A percentile compares a stretch with the other conserved stretches of the same genome.
These are phyloP conservation scores for Barnardius zonarius DNA, from an alignment of 2,113 vertebrate species.

Conservation along the genomic window DNA sequence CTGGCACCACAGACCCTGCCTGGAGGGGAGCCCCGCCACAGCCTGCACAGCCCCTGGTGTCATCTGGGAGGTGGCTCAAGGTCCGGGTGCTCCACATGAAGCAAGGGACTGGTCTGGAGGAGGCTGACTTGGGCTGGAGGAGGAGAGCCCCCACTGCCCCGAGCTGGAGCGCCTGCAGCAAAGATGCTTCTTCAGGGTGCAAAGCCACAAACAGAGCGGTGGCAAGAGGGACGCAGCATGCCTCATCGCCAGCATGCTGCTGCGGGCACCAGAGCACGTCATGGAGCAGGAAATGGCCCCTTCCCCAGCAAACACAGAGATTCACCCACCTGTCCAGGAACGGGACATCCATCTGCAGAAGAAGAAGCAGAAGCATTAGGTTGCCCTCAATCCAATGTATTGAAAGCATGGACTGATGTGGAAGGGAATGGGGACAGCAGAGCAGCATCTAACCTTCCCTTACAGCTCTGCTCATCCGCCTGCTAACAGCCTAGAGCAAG, in stretches of 20 bases:
- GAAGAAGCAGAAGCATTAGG: slow-evolving; percentile 56
- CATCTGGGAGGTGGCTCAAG: background rate
- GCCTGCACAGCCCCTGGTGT: background rate
- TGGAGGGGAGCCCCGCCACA: background rate
- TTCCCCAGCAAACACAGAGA: background rate
- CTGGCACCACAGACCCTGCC: background rate
- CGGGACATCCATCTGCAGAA: slow-evolving; percentile 86
- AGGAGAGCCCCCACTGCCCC: background rate
- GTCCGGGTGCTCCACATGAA: background rate
- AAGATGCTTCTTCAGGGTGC: background rate
- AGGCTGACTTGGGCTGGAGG: background rate
- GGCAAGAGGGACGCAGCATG: background rate
- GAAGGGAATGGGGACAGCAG: background rate
- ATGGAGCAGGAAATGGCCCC: background rate
- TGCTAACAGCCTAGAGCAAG: background rate
- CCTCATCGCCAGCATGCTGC: background rate
- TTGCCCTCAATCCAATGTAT: background rate
- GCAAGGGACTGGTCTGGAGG: fast-evolving
- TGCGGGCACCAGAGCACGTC: background rate
- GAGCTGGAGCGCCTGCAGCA: background rate
- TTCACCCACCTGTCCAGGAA: slow-evolving; percentile 79
- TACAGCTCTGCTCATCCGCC: background rate
- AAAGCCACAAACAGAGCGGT: background rate
- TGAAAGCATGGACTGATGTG: background rate
- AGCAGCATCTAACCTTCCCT: background rate